Base-by-base conservation (phyloP, 2,888 invertebrate genomes). In the Phoronis australis region DNA sequence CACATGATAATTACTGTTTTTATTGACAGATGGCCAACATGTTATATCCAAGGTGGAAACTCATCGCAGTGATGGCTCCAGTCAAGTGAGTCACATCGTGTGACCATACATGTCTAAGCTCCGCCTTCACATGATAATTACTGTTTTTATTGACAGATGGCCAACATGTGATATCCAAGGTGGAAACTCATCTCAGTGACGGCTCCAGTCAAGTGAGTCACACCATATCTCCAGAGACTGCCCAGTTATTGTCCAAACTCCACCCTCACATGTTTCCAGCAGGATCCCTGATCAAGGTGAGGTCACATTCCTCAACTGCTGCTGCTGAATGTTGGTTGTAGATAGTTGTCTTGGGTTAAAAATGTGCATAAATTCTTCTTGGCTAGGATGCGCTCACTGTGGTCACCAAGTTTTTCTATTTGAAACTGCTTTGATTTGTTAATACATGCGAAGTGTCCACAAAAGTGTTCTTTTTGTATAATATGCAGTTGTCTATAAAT, bases 21-120 rank as follows among this genome's bases (percentile, higher is more conserved):
- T 3, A 35, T 18, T 57, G 58, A 5, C 54, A 75, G 75, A 73
- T 59, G 72, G 71, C 15, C 68, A 68, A 42, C 73, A 72, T 61
- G 65, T 73, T 47, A 73, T 76, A 49, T 73, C 76, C 1, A 55
- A 68, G n/a, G 73, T 76, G 27, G 73, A 76, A 59, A 74, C 74
- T 1, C 73, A 74, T 41, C 48, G 75, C 48, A 71, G 70, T 60
- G 75, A 76, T 61, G 76, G 76, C 9, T 66, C 69, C 0, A 73
- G 71, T 1, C 71, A 69, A 51, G 63, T 74, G 25, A 73, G 69
- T 55, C 64, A 68, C 2, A n/a, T n/a, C n/a, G n/a, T n/a, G n/a
- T n/a, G n/a, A n/a, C n/a, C n/a, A n/a, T n/a, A n/a, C n/a, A n/a
- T n/a, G n/a, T n/a, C n/a, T n/a, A n/a, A n/a, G n/a, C n/a, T n/a